Base-by-base conservation (phyloP, 2,797 vertebrate genomes). In the Etheostoma nigrum region DNA sequence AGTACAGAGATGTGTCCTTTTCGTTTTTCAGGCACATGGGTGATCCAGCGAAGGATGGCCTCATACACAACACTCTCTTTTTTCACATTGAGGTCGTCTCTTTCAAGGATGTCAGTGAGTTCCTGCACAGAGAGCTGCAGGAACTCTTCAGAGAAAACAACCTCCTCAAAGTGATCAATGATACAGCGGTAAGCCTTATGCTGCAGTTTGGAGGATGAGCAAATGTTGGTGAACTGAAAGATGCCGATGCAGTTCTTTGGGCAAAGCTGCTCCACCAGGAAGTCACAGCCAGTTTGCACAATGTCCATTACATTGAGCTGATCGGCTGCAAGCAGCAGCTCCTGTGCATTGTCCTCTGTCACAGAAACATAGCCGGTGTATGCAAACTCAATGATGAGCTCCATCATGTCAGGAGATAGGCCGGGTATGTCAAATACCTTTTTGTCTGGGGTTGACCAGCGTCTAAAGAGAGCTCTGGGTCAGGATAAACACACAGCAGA, bases 171-270 rank as follows among this genome's bases (percentile, higher is more conserved):
- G 91, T 97, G 93, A 6, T 93, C 90, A 48, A 95, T 74, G 78
- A 97, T 95, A 79, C 91, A 96, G 27, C 51, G 47, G 18, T 78
- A 93, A 70, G 95, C 94, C 16, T 92, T 94, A 25, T 55, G 71
- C n/a, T 75, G 90, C 76, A 97, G 91, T 1, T 93, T 72, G 0
- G 89, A 76, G 53, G 82, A 92, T 77, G 82, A 69, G 84, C 87
- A 92, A 65, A 86, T 73, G 1, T 92, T 78, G 0, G 95, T 94
- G 52, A 96, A 85, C 45, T 87, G 93, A 84, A 91, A 96, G 88
- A 97, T 95, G 67, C 95, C 90, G 0, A 97, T 92, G 59, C 96
- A 97, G 45, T 96, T 97, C 33, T 96, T 78, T 4, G 89, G 40
- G 75, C 91, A 88, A 4, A 97, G 87, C 40, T 92, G 92, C 2